Evolutionary conservation across 2,797 vertebrate genomes (phyloP), one percentile per base, ranked within the genome.

Genomic region (Anisognathus igniventris): DNA sequence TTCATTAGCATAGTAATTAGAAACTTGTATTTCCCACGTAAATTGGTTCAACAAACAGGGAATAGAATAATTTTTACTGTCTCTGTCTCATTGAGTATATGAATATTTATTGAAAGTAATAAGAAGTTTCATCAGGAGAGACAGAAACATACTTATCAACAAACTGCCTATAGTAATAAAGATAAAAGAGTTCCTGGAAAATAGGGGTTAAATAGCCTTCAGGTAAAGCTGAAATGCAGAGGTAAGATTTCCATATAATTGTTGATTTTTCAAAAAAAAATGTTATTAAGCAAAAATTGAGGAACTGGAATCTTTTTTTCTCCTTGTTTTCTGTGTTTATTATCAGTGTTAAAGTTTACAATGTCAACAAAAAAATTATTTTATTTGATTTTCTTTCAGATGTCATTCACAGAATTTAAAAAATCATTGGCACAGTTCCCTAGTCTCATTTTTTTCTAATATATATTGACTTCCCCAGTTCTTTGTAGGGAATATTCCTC

Each of bases 61-160:
- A 86, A 86, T 65, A 86, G 27, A 80, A 71, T 64, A 1, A 15
- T 72, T 88, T 90, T 80, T 84, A 62, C 42, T 58, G 25, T 91
- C 64, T 79, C 45, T 83, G 48, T 44, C 30, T 96, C 48, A 75
- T 31, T 86, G 79, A 86, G n/a, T 80, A 27, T 70, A 60, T 86
- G 54, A 94, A 88, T 93, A 91, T 85, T 95, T 94, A 90, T 80
- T 71, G 44, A 77, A 96, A 83, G 39, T 64, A 80, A 27, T 74
- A 83, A 87, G 51, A 89, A 74, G 5, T 79, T 90, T 88, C 40
- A 88, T 56, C 40, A 66, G 25, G 51, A 81, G 48, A 89, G 47
- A 66, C 24, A 65, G 47, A 73, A 87, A 57, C 7, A 22, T 33
- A 56, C 40, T 56, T 62, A 47, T 20, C 27, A 71, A 60, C 14